phyloP scores from a whole-genome alignment of 2,113 vertebrate genomes.

The Triplophysa rosa region DNA sequence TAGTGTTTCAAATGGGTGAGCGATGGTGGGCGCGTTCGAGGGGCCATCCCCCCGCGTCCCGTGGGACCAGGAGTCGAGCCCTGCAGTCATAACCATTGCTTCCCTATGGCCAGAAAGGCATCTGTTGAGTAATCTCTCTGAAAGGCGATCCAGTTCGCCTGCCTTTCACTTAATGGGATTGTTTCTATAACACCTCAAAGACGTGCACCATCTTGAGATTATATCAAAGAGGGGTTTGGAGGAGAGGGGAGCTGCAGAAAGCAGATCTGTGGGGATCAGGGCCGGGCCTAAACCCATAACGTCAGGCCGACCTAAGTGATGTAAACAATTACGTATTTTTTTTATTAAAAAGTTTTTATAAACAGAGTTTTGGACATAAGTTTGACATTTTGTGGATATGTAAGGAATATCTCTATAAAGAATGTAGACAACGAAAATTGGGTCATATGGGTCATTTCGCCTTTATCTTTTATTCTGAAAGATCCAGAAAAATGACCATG shows the following conservation, averaged over 20 bases:
- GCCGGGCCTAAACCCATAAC: slow-evolving; percentile 14
- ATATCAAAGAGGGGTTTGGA: slow-evolving; percentile 47
- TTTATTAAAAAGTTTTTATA: no score
- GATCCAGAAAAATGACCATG: no score
- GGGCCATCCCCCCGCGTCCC: slow-evolving; percentile 45
- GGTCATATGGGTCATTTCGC: no score
- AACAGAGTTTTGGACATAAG: background rate
- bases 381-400: background rate
- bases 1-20: slow-evolving; percentile 42
- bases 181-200: slow-evolving; percentile 64
- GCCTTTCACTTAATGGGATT: slow-evolving; percentile 64
- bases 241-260: background rate
- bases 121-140: slow-evolving; percentile 72
- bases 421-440: no score
- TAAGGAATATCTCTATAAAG: no score
- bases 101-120: slow-evolving; percentile 58
- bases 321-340: background rate
- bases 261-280: background rate
- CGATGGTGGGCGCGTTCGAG: slow-evolving; percentile 4
- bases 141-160: slow-evolving; percentile 62
- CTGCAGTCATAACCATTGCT: slow-evolving; percentile 59
- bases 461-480: no score
- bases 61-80: slow-evolving; percentile 51
- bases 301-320: slow-evolving; percentile 6
- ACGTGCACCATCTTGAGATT: slow-evolving; percentile 58